Conservation (phyloP, 1,140 invertebrate species). For the Planococcus citri region DNA sequence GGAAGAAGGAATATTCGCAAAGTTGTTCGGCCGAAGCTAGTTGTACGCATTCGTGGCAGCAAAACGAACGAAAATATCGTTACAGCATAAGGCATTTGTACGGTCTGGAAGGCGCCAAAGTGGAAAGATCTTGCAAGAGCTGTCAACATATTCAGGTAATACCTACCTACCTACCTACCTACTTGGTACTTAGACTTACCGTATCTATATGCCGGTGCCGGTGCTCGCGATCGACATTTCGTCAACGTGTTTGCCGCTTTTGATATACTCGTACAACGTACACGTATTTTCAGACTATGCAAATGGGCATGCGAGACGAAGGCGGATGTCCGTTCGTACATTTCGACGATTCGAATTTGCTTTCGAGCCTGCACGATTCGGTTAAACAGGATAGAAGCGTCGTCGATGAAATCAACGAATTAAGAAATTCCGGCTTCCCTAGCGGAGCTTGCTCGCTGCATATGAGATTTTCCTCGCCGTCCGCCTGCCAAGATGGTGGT, state of each 20-base stretch:
- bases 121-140: neutral
- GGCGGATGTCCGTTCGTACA: slow-evolving; percentile 47
- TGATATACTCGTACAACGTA: too few relatives aligned
- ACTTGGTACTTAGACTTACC: too few relatives aligned
- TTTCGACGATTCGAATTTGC: slow-evolving; percentile 39
- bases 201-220: too few relatives aligned
- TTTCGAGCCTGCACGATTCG: neutral
- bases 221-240: too few relatives aligned
- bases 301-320: slow-evolving; percentile 37
- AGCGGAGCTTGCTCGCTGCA: neutral
- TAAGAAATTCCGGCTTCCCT: neutral
- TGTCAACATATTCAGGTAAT: neutral
- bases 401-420: neutral
- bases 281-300: neutral
- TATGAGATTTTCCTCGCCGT: neutral
- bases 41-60: slow-evolving; percentile 50
- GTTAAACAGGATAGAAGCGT: neutral
- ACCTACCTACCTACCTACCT: too few relatives aligned
- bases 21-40: slow-evolving; percentile 35
- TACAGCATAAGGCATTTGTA: slow-evolving; percentile 61
- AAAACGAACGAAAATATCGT: slow-evolving; percentile 46
- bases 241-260: too few relatives aligned
- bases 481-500: neutral
- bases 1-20: slow-evolving; percentile 51
- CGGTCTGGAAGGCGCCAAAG: slow-evolving; percentile 47